Evolutionary conservation across 37 sponge, comb jelly and placozoan genomes (phyloP), one percentile per base, ranked within the genome.

Genomic region (Sycon ciliatum): DNA sequence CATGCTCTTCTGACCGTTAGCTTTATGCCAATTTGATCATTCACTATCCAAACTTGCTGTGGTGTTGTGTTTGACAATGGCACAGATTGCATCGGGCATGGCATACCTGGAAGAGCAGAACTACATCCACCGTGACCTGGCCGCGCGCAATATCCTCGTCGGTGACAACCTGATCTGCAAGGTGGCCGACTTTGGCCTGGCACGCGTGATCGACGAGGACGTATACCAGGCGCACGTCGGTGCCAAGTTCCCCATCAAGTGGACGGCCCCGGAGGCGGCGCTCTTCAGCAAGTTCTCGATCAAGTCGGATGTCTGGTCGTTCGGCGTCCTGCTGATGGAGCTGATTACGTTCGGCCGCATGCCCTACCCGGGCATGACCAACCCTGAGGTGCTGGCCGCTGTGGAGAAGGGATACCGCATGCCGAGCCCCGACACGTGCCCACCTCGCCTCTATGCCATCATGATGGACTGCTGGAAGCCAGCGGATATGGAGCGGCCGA

Each of bases 291-390:
- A 77, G 31, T 96, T 96, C 78, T 82, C 89, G 34, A 86, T 88
- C 53, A 96, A 96, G 58, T 88, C 98, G 7, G 98, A 96, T 38
- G 87, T 96, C 26, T 96, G 98, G 98, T 85, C 90, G 32, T 92
- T 86, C 80, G 98, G 93, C 11, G 81, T 96, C 16, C 82, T 92
- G 24, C 68, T 96, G 32, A 86, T 81, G 16, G 98, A 96, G 67
- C 55, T 96, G 20, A 80, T 92, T 30, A 96, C 93, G 1, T 92
- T 86, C 66, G 98, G 98, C 0, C 75, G 86, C 2, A 78, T 83
- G 42, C 98, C 98, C 4, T 96, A 96, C 65, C 92, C 93, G 20
- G 78, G 78, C 40, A 53, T 77, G 70, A 46, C 64, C 18, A 77
- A 74, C 33, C 5, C 27, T 5, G 56, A 77, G 39, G 78, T 77